Base-by-base conservation (phyloP, 2,888 invertebrate species). In the Hyalella azteca region DNA sequence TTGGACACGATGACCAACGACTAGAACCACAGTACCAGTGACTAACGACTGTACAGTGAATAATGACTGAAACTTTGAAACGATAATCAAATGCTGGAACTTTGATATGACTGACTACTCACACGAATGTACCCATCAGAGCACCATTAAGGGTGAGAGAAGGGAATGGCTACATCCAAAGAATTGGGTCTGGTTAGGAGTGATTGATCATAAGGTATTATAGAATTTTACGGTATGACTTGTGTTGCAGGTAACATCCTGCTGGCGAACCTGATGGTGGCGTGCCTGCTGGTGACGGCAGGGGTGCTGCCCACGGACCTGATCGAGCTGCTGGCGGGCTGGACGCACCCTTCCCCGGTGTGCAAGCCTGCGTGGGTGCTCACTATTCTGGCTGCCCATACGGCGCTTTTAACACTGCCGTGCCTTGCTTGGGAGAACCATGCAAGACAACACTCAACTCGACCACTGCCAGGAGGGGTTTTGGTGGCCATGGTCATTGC, bases 221-320 rank as follows among this genome's bases (percentile, higher is more conserved):
- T 45, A 1, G 19, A 45, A 15, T 45, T 45, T 45, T 1, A 45
- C 19, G 2, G 1, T 45, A 15, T 19, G 11, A 19, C 15, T 22
- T 48, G 7, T 22, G 26, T 82, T 81, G 4, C 81, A 83, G 83
- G 83, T n/a, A 83, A 83, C 75, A 81, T 80, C 45, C 26, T 83
- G 73, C 78, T 83, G 77, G 83, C 81, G 49, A 83, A 83, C 75
- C 50, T 80, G 78, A 83, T 83, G 83, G 32, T 83, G 41, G 83
- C 83, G 1, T 81, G 80, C n/a, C 78, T 83, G 81, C 76, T 81
- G 50, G 80, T 83, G 49, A 81, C 79, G 7, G 81, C 77, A 9
- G 80, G 83, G 4, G 83, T 81, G 50, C 54, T 83, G 41, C 83
- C 83, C 3, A 77, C 83, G 32, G 80, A 79, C 73, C 79, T 81